phyloP scores from a whole-genome alignment of 1,140 invertebrate genomes.

The Drosophila malerkotliana region DNA sequence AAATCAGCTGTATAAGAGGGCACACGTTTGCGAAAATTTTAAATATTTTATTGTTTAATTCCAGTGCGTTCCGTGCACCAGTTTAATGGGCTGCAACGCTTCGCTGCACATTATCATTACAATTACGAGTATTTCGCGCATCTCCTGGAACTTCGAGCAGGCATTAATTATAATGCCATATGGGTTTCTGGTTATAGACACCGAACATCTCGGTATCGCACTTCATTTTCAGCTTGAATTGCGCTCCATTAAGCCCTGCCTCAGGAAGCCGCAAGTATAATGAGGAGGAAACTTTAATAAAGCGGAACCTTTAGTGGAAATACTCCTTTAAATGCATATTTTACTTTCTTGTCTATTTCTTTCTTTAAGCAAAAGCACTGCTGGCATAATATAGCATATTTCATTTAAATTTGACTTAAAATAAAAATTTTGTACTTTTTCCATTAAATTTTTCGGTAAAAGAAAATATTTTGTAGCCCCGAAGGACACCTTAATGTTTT shows the following conservation, averaged over 20 bases:
- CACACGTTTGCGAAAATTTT: slow-evolving; percentile 43
- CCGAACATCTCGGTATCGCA: slow-evolving; percentile 38
- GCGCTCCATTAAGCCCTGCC: slow-evolving; percentile 28
- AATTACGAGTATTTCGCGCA: slow-evolving; percentile 31
- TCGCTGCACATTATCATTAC: slow-evolving; percentile 55
- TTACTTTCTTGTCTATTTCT: not conserved
- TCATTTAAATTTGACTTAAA: not conserved
- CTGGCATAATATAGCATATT: not conserved
- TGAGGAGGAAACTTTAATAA: slow-evolving; percentile 33
- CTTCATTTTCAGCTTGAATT: slow-evolving; percentile 60
- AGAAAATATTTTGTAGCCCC: not conserved
- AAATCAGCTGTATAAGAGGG: slow-evolving; percentile 5
- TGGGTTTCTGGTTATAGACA: slow-evolving; percentile 8
- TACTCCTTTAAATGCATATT: slow-evolving; percentile 40
- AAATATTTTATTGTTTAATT: slow-evolving; percentile 64
- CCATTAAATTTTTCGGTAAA: not conserved
- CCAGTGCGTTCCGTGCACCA: slow-evolving; percentile 14
- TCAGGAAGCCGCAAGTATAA: slow-evolving; percentile 5
- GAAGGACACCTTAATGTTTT: not conserved
- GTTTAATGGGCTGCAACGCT: slow-evolving; percentile 38
- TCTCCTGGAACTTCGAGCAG: slow-evolving; percentile 16
- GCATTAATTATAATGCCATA: slow-evolving; percentile 59
- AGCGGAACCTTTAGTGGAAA: slow-evolving; percentile 7
- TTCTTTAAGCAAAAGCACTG: not conserved
- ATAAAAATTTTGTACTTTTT: not conserved